Evolutionary conservation across 2,888 invertebrate genomes (phyloP).

Genomic region (Hypena proboscidalis): DNA sequence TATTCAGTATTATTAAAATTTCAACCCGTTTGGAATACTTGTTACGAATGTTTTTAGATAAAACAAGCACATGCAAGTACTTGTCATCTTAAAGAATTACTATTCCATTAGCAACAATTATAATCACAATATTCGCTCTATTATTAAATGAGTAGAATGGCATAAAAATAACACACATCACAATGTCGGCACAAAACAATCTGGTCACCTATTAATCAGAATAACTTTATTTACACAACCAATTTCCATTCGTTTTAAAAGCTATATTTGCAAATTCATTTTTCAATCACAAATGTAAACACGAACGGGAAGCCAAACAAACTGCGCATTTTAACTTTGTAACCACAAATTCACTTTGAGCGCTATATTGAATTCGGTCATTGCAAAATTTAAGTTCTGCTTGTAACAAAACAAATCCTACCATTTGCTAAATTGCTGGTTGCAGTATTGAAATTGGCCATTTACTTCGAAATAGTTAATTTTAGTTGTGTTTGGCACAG

Average conservation of each 20-base stretch:
- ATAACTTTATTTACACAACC: no score
- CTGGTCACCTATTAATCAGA: no score
- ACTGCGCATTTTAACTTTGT: slow-evolving; percentile 1
- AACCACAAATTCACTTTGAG: neutral
- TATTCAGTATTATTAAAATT: no score
- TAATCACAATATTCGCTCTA: no score
- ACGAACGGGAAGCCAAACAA: neutral
- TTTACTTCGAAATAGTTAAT: slow-evolving; percentile 1
- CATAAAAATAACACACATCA: no score
- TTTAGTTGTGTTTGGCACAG: neutral
- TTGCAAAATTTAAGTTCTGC: neutral
- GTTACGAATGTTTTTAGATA: no score
- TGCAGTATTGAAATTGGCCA: neutral
- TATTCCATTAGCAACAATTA: no score
- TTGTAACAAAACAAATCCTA: slow-evolving; percentile 2
- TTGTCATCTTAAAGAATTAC: no score
- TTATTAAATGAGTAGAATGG: no score
- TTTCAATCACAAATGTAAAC: neutral
- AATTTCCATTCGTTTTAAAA: neutral
- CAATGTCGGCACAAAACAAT: no score
- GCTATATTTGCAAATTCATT: neutral
- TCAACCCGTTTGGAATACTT: no score
- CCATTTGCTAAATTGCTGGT: neutral
- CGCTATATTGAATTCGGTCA: slow-evolving; percentile 2
- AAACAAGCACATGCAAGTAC: no score